These are phyloP conservation scores for Ligdia adustata DNA, from an alignment of 2,888 invertebrate species.

Conservation along the genomic window DNA sequence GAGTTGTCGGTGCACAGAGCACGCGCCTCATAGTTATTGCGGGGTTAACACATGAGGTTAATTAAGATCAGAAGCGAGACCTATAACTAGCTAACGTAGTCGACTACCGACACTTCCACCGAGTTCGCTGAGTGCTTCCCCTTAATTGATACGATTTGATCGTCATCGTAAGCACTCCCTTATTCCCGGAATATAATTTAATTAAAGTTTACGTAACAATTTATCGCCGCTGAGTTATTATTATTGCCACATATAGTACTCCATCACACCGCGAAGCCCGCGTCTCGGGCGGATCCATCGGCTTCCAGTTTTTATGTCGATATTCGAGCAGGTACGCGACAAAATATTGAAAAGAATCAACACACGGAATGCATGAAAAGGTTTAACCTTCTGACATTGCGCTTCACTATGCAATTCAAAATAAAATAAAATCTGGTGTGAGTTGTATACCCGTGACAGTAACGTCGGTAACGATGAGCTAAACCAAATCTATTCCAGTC, in stretches of 20 bases:
- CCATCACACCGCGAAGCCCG: slow-evolving; percentile 9
- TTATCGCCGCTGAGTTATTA: slow-evolving; percentile 42
- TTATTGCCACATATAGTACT: slow-evolving; percentile 21
- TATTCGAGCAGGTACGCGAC: slow-evolving; percentile 37
- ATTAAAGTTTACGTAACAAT: slow-evolving; percentile 58
- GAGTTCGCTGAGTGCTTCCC: slow-evolving; percentile 67
- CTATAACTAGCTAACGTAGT: slow-evolving; percentile 68
- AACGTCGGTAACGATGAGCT: slow-evolving; percentile 56
- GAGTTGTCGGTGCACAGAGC: slow-evolving; percentile 57
- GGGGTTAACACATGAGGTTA: slow-evolving; percentile 80
- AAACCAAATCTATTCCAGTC: slow-evolving; percentile 66
- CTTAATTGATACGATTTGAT: slow-evolving; percentile 80
- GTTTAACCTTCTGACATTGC: slow-evolving; percentile 52
- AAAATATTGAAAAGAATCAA: slow-evolving; percentile 41
- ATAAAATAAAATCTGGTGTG: slow-evolving; percentile 47
- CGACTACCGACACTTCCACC: slow-evolving; percentile 53
- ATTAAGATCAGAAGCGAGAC: slow-evolving; percentile 77
- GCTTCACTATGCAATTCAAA: slow-evolving; percentile 43
- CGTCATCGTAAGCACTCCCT: slow-evolving; percentile 64
- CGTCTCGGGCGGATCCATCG: slow-evolving; percentile 10
- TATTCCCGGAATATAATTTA: slow-evolving; percentile 59
- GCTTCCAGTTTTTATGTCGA: slow-evolving; percentile 21
- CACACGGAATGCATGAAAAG: slow-evolving; percentile 54
- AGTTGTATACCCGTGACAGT: slow-evolving; percentile 37
- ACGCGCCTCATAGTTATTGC: slow-evolving; percentile 68